Percentiles rank a stretch among this genome's conserved stretches.
phyloP scores from a whole-genome alignment of 2,888 invertebrate genomes.

The Eupithecia insigniata region DNA sequence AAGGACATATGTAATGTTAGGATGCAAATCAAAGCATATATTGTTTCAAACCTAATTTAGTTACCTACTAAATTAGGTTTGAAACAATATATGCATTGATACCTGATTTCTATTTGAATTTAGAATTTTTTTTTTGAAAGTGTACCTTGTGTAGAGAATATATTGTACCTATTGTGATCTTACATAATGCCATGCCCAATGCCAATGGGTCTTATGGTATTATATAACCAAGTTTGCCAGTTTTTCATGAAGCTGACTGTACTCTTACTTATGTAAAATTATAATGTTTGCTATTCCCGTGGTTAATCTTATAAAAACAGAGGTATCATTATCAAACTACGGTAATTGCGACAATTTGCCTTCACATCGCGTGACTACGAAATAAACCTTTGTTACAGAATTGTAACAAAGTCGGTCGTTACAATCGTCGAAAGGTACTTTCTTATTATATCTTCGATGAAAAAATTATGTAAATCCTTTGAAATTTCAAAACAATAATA shows the following conservation, averaged over 20 bases:
- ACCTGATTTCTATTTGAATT: neutral
- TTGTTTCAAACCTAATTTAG: neutral
- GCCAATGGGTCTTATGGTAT: neutral
- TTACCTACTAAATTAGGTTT: too few relatives aligned
- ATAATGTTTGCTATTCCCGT: constrained; percentile 1
- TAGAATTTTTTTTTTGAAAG: too few relatives aligned
- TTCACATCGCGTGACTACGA: constrained; percentile 12
- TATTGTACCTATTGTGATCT: too few relatives aligned
- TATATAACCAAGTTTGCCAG: neutral
- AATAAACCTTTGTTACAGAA: neutral
- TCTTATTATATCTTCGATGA: neutral
- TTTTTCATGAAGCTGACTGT: neutral
- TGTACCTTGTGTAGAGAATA: neutral
- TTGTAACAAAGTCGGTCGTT: too few relatives aligned
- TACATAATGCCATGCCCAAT: neutral
- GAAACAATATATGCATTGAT: too few relatives aligned
- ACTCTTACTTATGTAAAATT: neutral
- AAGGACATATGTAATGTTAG: too few relatives aligned
- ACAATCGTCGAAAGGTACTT: neutral
- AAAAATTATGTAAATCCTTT: too few relatives aligned
- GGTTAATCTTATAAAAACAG: constrained; percentile 5
- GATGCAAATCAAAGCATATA: neutral
- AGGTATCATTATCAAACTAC: neutral
- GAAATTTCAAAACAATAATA: too few relatives aligned
- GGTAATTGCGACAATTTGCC: constrained; percentile 6